phyloP scores from a whole-genome alignment of 2,797 vertebrate genomes.

The Acanthurus leucopareius region DNA sequence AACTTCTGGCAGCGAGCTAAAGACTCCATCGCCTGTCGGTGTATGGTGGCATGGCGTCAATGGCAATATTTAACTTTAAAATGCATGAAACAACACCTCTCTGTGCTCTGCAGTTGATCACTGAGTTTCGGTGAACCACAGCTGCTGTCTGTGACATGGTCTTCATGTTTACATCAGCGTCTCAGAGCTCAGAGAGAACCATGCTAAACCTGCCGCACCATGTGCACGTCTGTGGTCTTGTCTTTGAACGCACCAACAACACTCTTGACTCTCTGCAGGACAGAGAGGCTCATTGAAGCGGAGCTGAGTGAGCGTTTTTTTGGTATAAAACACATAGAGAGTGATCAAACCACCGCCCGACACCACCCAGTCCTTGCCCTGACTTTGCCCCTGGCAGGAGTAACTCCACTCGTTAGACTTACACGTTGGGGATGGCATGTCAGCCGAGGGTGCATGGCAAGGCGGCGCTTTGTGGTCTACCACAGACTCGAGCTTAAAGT shows the following conservation, averaged over 20 bases:
- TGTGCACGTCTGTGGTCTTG: constrained; percentile 28
- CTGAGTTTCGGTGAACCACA: constrained; percentile 26
- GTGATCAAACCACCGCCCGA: constrained; percentile 41
- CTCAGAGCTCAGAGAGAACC: constrained; percentile 13
- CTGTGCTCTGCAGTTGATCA: constrained; percentile 49
- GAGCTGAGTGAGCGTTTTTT: constrained; percentile 46
- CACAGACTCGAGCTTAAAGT: constrained; percentile 62
- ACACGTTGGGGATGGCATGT: constrained; percentile 58
- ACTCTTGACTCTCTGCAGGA: constrained; percentile 37
- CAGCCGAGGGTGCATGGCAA: constrained; percentile 58
- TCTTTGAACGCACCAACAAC: constrained; percentile 32
- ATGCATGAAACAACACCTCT: constrained; percentile 44
- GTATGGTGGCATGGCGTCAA: constrained; percentile 51
- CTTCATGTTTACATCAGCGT: constrained; percentile 48
- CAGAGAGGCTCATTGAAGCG: constrained; percentile 64
- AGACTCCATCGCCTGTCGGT: constrained; percentile 27
- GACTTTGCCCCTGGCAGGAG: constrained; percentile 49
- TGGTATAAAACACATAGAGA: constrained; percentile 46
- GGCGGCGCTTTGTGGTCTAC: constrained; percentile 70
- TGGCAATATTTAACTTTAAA: constrained; percentile 57
- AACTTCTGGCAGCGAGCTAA: constrained; percentile 56
- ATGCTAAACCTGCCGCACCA: constrained; percentile 27
- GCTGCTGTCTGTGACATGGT: constrained; percentile 46
- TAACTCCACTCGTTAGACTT: constrained; percentile 44
- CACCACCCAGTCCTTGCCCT: constrained; percentile 39